Percentiles rank a stretch among this genome's conserved stretches.
Conservation (phyloP, 2,113 vertebrate genomes). For the Bubo blakistoni region DNA sequence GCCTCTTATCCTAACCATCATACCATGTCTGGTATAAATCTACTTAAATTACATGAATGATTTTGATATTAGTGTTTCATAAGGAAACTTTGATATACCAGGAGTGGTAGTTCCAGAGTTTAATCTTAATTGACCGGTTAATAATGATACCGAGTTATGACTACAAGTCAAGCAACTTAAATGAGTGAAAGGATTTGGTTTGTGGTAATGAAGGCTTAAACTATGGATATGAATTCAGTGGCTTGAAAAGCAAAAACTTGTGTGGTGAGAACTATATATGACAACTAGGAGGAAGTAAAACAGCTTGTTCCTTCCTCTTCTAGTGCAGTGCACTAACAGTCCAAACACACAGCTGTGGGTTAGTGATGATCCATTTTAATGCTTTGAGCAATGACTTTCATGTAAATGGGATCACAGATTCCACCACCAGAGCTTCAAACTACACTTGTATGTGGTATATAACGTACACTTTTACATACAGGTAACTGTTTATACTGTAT, state of each 20-base stretch:
- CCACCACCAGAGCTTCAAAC: not conserved
- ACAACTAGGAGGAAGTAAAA: not conserved
- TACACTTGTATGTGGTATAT: accelerated
- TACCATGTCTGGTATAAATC: not conserved
- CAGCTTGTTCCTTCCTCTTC: not conserved
- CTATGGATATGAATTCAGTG: not conserved
- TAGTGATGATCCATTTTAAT: not conserved
- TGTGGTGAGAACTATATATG: not conserved
- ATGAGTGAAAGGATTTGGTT: not conserved
- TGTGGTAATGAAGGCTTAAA: not conserved
- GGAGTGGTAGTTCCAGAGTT: not conserved
- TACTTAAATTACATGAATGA: not conserved
- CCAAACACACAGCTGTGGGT: not conserved
- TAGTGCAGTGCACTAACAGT: not conserved
- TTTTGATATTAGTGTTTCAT: not conserved
- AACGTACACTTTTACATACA: not conserved
- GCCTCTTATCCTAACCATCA: not conserved
- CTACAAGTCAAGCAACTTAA: not conserved
- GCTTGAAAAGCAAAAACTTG: not conserved
- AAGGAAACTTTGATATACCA: not conserved
- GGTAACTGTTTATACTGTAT: not conserved
- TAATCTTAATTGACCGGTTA: not conserved
- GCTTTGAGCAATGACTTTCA: not conserved
- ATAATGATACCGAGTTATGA: not conserved
- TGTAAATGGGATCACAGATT: not conserved